A percentile compares a stretch with the other conserved stretches of the same genome.
Evolutionary conservation across 2,113 vertebrate species (phyloP).

Genomic region (Otolemur garnettii): DNA sequence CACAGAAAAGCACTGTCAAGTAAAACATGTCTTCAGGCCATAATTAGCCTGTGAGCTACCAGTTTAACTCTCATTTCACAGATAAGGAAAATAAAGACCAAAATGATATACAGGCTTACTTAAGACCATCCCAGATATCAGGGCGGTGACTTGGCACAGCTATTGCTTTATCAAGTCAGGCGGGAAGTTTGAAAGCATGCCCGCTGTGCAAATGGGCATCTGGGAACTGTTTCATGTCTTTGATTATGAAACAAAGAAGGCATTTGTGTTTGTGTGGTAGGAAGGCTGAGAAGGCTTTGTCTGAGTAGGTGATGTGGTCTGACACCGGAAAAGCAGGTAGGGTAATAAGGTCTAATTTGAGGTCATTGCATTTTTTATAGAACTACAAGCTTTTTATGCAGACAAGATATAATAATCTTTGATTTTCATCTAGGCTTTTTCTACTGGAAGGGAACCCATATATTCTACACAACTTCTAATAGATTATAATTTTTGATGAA

Average conservation of each 20-base stretch:
- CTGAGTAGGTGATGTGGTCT: not conserved
- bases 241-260: not conserved
- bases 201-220: not conserved
- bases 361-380: not conserved
- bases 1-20: not conserved
- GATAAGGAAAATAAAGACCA: conserved; percentile 27
- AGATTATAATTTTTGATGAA: conserved; percentile 32
- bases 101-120: not conserved
- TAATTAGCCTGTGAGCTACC: not conserved
- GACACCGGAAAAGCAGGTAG: not conserved
- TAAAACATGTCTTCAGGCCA: not conserved
- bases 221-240: not conserved
- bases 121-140: not conserved
- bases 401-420: not conserved
- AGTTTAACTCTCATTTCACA: conserved; percentile 1
- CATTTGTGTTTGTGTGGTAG: conserved; percentile 1
- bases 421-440: conserved; percentile 45
- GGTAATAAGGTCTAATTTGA: conserved; percentile 10
- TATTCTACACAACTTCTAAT: not conserved
- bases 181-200: not conserved
- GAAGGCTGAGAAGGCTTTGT: not conserved
- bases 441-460: not conserved
- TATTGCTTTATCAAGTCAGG: not conserved
- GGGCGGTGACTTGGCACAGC: not conserved
- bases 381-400: not conserved